Conservation (phyloP, 2,888 invertebrate genomes). For the Iselma pallidipennis region DNA sequence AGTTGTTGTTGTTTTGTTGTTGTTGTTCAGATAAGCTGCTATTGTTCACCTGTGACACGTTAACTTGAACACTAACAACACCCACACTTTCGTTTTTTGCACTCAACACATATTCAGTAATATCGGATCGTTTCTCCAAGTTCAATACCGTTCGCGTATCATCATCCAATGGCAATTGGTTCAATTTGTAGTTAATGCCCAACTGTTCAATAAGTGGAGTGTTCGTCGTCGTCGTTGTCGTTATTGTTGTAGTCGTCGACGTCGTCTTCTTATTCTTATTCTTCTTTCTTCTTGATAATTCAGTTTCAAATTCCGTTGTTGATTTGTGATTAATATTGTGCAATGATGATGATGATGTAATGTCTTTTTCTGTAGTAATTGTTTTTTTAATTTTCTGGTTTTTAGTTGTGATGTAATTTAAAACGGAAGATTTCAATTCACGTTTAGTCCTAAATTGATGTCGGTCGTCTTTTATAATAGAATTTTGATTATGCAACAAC, state of each 20-base stretch:
- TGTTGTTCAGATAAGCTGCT: conserved; percentile 20
- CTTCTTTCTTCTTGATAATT: not conserved
- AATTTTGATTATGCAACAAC: conserved; percentile 38
- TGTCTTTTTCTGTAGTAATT: conserved; percentile 1
- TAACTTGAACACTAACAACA: conserved; percentile 27
- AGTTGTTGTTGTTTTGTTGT: conserved; percentile 28
- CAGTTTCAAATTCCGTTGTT: not conserved
- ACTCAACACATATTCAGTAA: conserved; percentile 17
- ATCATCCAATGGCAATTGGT: not conserved
- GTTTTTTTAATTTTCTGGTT: conserved; percentile 3
- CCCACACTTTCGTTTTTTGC: conserved; percentile 24
- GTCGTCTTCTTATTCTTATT: not conserved
- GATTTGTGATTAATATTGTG: conserved; percentile 7
- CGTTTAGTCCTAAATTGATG: conserved; percentile 32
- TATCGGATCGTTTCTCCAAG: conserved; percentile 12
- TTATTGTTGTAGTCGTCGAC: too few relatives aligned
- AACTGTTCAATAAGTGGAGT: not conserved
- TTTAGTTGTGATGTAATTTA: conserved; percentile 23
- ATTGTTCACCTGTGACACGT: conserved; percentile 30
- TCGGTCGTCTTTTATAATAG: conserved; percentile 27
- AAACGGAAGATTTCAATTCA: conserved; percentile 28
- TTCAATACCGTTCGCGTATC: conserved; percentile 1
- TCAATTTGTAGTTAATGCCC: conserved; percentile 4
- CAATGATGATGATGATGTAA: conserved; percentile 13
- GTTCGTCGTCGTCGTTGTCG: too few relatives aligned